Evolutionary conservation across 2,888 invertebrate genomes (phyloP).

Genomic region (Tetramorium bicarinatum): DNA sequence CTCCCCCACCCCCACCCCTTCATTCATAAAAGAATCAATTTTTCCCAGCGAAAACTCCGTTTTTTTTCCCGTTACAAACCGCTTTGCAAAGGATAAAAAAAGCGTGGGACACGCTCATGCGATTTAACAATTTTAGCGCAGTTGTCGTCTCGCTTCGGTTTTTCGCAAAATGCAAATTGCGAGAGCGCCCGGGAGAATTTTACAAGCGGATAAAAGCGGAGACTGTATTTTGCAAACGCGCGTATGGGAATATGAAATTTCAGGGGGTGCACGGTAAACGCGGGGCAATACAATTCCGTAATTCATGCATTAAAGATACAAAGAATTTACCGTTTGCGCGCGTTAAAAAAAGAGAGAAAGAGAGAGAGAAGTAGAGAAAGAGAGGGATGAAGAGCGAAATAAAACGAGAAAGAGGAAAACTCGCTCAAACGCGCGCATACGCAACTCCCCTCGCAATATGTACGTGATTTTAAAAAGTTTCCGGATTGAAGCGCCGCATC

Average conservation of each 20-base stretch:
- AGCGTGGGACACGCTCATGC: slow-evolving; percentile 49
- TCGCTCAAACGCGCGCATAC: slow-evolving; percentile 56
- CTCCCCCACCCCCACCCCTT: not conserved
- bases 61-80: slow-evolving; percentile 46
- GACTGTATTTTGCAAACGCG: slow-evolving; percentile 58
- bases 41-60: slow-evolving; percentile 22
- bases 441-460: slow-evolving; percentile 55
- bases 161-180: slow-evolving; percentile 57
- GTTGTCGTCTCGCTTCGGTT: slow-evolving; percentile 58
- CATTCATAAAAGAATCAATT: slow-evolving; percentile 56
- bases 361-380: not conserved
- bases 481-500: slow-evolving; percentile 53
- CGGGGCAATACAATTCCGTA: slow-evolving; percentile 56
- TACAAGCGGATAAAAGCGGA: slow-evolving; percentile 58
- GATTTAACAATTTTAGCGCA: slow-evolving; percentile 59
- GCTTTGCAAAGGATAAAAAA: slow-evolving; percentile 44
- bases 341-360: slow-evolving; percentile 18
- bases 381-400: slow-evolving; percentile 6
- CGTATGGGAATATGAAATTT: slow-evolving; percentile 58
- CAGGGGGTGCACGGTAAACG: slow-evolving; percentile 54
- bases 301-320: slow-evolving; percentile 58
- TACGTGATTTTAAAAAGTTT: slow-evolving; percentile 57
- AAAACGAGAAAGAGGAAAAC: slow-evolving; percentile 42
- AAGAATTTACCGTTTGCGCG: slow-evolving; percentile 54
- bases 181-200: slow-evolving; percentile 57